These are phyloP conservation scores for Sarcophilus harrisii DNA, from an alignment of 2,797 vertebrate species.

Conservation along the genomic window DNA sequence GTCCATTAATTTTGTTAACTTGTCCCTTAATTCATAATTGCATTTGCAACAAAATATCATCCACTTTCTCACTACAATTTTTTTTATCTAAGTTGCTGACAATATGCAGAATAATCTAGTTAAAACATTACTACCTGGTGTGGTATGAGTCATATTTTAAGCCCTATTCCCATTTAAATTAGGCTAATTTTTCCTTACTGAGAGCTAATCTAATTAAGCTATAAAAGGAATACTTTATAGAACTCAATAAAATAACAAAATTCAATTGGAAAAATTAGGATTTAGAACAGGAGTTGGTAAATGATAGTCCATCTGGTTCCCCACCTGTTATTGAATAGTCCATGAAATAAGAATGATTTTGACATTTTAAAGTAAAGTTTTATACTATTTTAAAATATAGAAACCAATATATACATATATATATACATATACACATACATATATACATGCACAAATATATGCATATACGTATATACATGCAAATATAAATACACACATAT, in stretches of 20 bases:
- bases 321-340: background rate
- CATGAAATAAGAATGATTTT: background rate
- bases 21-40: background rate
- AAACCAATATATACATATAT: background rate
- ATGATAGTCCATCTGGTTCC: background rate
- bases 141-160: background rate
- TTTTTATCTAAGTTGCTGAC: background rate
- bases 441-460: background rate
- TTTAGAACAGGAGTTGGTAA: background rate
- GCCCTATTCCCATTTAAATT: background rate
- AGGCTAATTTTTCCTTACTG: background rate
- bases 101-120: background rate
- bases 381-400: background rate
- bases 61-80: background rate
- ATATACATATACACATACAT: background rate
- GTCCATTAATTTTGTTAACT: background rate
- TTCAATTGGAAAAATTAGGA: background rate
- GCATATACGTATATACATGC: background rate
- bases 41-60: background rate
- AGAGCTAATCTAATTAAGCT: background rate
- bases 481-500: background rate
- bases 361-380: background rate
- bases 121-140: background rate
- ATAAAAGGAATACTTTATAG: background rate
- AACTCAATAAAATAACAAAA: background rate